These are phyloP conservation scores for Odobenus rosmarus DNA, from an alignment of 2,113 vertebrate genomes.

Conservation along the genomic window DNA sequence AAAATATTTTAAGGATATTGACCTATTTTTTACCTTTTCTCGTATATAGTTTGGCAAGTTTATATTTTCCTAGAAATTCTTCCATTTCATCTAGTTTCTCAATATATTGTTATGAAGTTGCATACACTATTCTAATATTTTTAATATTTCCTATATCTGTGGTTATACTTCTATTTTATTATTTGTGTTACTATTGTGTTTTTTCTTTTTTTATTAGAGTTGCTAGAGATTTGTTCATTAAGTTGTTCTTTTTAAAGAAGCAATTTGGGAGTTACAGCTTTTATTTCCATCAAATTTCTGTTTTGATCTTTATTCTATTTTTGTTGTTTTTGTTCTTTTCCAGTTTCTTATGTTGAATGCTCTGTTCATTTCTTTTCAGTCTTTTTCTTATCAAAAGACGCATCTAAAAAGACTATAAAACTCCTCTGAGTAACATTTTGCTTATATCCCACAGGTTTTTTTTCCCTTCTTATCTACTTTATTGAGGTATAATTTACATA, in stretches of 20 bases:
- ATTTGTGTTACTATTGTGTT: background rate
- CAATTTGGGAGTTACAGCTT: background rate
- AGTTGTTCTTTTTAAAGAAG: background rate
- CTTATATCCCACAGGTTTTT: background rate
- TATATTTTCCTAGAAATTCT: constrained; percentile 29
- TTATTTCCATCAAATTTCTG: constrained; percentile 28
- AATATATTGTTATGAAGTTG: background rate
- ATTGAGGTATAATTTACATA: background rate
- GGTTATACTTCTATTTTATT: background rate
- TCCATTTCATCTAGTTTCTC: constrained; percentile 9
- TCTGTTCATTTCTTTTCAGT: background rate
- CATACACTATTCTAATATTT: background rate
- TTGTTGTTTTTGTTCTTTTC: constrained; percentile 28
- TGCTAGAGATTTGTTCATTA: constrained; percentile 6
- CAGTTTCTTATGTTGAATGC: background rate
- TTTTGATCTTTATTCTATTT: constrained; percentile 21
- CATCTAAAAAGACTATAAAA: constrained; percentile 9
- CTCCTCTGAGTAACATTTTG: background rate
- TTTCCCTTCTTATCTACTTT: background rate
- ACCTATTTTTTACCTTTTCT: background rate
- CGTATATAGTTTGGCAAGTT: background rate
- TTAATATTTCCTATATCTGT: background rate
- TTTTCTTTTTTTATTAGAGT: constrained; percentile 22
- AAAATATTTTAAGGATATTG: constrained; percentile 1
- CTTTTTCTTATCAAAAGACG: background rate